These are phyloP conservation scores for Calameuta filiformis DNA, from an alignment of 2,888 invertebrate species.

Conservation along the genomic window DNA sequence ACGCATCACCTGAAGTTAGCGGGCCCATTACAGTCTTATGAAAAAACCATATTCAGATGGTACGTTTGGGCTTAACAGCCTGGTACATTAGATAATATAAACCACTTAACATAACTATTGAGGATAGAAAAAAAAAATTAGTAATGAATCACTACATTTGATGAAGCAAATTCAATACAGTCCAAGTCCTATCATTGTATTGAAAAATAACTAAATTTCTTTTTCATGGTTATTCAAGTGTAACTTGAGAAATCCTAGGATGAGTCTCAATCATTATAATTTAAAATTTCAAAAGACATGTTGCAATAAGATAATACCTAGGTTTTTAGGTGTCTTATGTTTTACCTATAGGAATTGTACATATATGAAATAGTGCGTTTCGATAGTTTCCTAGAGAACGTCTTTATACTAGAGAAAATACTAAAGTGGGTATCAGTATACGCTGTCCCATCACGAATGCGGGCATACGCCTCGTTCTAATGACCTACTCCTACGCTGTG, in stretches of 20 bases:
- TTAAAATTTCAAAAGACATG: not conserved
- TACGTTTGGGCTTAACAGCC: too few species aligned
- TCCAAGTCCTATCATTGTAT: not conserved
- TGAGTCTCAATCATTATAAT: not conserved
- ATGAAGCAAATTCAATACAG: not conserved
- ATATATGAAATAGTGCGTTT: not conserved
- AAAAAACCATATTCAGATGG: too few species aligned
- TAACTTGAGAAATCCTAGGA: not conserved
- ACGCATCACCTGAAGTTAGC: too few species aligned
- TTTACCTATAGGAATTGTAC: not conserved
- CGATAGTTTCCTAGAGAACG: not conserved
- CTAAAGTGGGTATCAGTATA: not conserved
- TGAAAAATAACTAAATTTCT: not conserved
- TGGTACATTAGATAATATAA: not conserved
- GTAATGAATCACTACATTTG: not conserved
- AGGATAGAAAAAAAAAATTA: not conserved
- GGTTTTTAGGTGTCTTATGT: not conserved
- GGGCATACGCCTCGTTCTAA: constrained; percentile 49
- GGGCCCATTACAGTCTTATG: too few species aligned
- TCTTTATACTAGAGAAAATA: not conserved
- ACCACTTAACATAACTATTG: not conserved
- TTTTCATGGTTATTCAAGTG: not conserved
- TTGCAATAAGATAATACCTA: not conserved
- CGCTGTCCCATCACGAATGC: constrained; percentile 28
- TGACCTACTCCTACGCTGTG: constrained; percentile 61